phyloP scores from a whole-genome alignment of 1,140 invertebrate genomes.

The Plectrocnemia conspersa region DNA sequence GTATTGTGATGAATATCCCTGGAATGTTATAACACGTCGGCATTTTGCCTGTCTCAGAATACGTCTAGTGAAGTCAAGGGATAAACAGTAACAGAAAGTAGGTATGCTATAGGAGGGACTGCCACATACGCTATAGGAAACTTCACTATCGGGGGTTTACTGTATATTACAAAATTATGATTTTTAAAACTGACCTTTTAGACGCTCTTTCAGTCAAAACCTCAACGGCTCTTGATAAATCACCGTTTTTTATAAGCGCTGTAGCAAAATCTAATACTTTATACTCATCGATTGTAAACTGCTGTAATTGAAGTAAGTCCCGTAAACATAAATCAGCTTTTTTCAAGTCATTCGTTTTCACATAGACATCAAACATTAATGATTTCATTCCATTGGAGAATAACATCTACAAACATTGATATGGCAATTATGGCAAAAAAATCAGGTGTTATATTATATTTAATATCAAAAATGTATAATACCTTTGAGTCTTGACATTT shows the following conservation, averaged over 20 bases:
- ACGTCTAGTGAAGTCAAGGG: too few relatives aligned
- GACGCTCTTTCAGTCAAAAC: conserved; percentile 45
- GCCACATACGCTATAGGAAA: too few relatives aligned
- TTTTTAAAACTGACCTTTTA: conserved; percentile 39
- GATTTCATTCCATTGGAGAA: conserved; percentile 54
- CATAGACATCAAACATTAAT: conserved; percentile 50
- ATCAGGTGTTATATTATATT: background rate
- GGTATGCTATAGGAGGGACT: too few relatives aligned
- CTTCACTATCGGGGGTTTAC: too few relatives aligned
- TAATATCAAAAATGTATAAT: conserved; percentile 21
- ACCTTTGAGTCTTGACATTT: conserved; percentile 47
- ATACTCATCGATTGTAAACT: conserved; percentile 52
- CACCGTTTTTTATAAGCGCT: conserved; percentile 48
- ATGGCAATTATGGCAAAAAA: background rate
- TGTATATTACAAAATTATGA: too few relatives aligned
- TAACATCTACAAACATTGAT: conserved; percentile 39
- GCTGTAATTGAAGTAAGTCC: conserved; percentile 43
- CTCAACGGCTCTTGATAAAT: conserved; percentile 46
- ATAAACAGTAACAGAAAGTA: too few relatives aligned
- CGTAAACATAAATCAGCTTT: conserved; percentile 46
- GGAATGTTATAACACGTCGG: too few relatives aligned
- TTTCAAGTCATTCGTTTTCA: conserved; percentile 47
- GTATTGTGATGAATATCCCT: too few relatives aligned
- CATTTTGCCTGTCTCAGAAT: too few relatives aligned
- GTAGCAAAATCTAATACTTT: conserved; percentile 55